Evolutionary conservation across 2,888 invertebrate genomes (phyloP).

Genomic region (Mythimna pallens): DNA sequence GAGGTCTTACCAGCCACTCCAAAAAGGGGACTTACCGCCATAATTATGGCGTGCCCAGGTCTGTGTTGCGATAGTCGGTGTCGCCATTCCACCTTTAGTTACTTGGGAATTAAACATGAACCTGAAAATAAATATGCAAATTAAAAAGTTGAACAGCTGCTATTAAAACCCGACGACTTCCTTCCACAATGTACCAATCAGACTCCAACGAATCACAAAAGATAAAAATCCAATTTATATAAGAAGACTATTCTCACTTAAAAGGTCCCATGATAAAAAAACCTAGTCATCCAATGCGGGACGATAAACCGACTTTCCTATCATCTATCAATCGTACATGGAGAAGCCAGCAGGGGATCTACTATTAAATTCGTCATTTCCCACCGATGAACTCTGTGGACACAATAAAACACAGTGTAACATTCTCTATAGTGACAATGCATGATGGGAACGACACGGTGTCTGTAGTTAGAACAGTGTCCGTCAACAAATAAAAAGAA

Average conservation of each 20-base stretch:
- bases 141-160: constrained; percentile 1
- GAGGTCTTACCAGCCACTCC: too few species aligned
- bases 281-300: constrained; percentile 73
- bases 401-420: constrained; percentile 41
- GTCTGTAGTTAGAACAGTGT: constrained; percentile 64
- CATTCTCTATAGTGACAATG: constrained; percentile 3
- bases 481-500: constrained; percentile 73
- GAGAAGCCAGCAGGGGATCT: constrained; percentile 81
- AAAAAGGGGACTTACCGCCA: too few species aligned
- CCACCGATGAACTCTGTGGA: constrained; percentile 57
- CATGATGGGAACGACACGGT: constrained; percentile 44
- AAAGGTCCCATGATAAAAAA: constrained; percentile 79
- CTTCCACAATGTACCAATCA: constrained; percentile 70
- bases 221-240: constrained; percentile 85
- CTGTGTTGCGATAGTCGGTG: too few species aligned
- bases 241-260: constrained; percentile 86
- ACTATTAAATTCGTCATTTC: constrained; percentile 80
- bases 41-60: too few species aligned
- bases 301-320: constrained; percentile 78
- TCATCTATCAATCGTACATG: constrained; percentile 88
- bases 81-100: too few species aligned
- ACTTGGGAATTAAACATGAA: too few species aligned
- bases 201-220: constrained; percentile 59
- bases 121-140: neutral
- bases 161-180: constrained; percentile 51